These are phyloP conservation scores for Mastomys coucha DNA, from an alignment of 2,113 vertebrate genomes.

Conservation along the genomic window DNA sequence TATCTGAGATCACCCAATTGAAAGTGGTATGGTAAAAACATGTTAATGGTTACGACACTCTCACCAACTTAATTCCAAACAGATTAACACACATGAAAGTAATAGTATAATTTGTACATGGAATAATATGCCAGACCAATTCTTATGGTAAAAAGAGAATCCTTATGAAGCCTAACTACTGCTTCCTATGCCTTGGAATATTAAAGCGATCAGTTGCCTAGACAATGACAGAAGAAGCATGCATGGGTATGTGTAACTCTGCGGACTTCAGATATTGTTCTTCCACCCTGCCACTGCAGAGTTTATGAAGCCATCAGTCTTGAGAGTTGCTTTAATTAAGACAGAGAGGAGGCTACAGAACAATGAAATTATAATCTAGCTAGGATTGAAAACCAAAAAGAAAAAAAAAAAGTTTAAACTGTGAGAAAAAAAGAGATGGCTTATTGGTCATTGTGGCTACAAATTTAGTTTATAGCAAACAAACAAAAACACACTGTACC, in stretches of 20 bases:
- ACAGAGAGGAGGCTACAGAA: neutral
- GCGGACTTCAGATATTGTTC: neutral
- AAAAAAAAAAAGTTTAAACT: neutral
- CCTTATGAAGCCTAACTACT: conserved; percentile 64
- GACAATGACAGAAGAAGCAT: neutral
- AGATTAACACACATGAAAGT: conserved; percentile 63
- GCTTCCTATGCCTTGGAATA: conserved; percentile 48
- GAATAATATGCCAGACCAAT: conserved; percentile 22
- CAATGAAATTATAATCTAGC: neutral
- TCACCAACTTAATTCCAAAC: conserved; percentile 64
- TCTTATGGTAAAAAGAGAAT: conserved; percentile 42
- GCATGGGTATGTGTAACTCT: neutral
- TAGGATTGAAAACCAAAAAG: conserved; percentile 41
- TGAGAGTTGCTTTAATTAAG: conserved; percentile 52
- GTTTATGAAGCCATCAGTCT: conserved; percentile 38
- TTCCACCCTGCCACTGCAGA: neutral
- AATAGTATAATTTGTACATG: conserved; percentile 57
- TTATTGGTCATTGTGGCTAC: conserved; percentile 12
- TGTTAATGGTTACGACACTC: conserved; percentile 63
- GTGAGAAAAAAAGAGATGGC: neutral
- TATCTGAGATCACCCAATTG: conserved; percentile 73
- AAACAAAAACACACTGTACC: conserved; percentile 22
- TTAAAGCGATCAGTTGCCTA: neutral
- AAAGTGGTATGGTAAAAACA: conserved; percentile 62
- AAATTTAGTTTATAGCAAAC: conserved; percentile 48